A percentile compares a stretch with the other conserved stretches of the same genome.
These are phyloP conservation scores for Pomacea canaliculata DNA, from an alignment of 2,888 invertebrate species.

Conservation along the genomic window DNA sequence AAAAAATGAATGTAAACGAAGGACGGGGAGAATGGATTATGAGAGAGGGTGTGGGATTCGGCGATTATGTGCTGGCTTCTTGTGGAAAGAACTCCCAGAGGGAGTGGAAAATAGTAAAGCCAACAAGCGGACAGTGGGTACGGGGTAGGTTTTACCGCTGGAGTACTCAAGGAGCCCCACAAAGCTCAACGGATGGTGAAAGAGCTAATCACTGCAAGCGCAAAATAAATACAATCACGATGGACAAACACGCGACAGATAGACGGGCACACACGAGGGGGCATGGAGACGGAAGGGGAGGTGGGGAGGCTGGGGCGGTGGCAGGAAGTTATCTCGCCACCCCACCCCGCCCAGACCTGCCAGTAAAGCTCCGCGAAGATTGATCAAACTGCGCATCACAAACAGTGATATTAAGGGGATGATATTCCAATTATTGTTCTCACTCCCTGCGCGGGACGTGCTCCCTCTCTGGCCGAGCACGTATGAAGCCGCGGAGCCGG, in stretches of 20 bases:
- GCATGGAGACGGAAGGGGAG: neutral
- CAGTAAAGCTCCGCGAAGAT: neutral
- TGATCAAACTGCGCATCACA: slow-evolving; percentile 10
- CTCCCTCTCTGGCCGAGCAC: neutral
- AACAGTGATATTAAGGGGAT: slow-evolving; percentile 18
- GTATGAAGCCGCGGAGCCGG: neutral
- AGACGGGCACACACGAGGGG: neutral
- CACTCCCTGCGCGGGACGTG: neutral
- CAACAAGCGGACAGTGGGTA: too few species aligned
- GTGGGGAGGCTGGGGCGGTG: neutral
- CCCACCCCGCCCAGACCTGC: neutral
- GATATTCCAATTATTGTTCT: slow-evolving; percentile 13
- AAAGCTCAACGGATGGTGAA: neutral
- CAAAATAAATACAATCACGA: slow-evolving; percentile 15
- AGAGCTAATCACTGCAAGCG: slow-evolving; percentile 19
- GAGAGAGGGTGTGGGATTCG: too few species aligned
- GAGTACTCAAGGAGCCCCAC: too few species aligned
- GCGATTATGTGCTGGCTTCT: too few species aligned
- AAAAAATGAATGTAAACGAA: too few species aligned
- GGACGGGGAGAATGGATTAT: too few species aligned
- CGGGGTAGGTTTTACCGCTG: too few species aligned
- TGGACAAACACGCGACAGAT: slow-evolving; percentile 4
- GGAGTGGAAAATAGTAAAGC: too few species aligned
- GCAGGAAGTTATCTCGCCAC: neutral
- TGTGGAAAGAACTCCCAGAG: too few species aligned